Base-by-base conservation (phyloP, 2,113 vertebrate species). In the Clinocottus analis region DNA sequence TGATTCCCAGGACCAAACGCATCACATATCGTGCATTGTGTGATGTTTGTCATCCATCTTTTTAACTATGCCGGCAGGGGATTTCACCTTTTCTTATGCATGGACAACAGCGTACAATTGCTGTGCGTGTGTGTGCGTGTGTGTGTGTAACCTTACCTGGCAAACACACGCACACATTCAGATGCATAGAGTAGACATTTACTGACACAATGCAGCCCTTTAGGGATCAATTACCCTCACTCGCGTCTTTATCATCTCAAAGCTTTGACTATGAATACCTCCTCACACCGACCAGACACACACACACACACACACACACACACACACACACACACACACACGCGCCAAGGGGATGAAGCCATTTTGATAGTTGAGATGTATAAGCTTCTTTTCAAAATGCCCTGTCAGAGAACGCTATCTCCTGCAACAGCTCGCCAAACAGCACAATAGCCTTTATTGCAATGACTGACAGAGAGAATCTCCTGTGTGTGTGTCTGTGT, bases 201-300 rank as follows among this genome's bases (percentile, higher is more conserved):
- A 33, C 72, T 74, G 82, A 65, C 75, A 89, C 80, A 84, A 84
- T 75, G 65, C 77, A 82, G 64, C 17, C 79, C 89, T 87, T 85
- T 59, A 83, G 89, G 87, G 86, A 91, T 91, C 85, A 85, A 84
- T 91, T 90, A 91, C 78, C 39, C 51, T 88, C 79, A 67, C 78
- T 91, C 78, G 74, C 13, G 21, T 86, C 89, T 91, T 87, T 86
- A 90, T 90, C 89, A 84, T 87, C 63, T 66, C 76, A 80, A 73
- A 55, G 82, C 86, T 74, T 80, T 49, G 66, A 81, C 72, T 72
- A 62, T 82, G 78, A 87, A 91, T 87, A 79, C 82, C 73, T 65
- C 9, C 27, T 35, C 63, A 16, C 21, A 14, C 63, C n/a, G 31
- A 41, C 37, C 53, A 37, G 10, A 59, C 51, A 37, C 62, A 35